Base-by-base conservation (phyloP, 2,888 invertebrate genomes). In the Pollenia labialis region DNA sequence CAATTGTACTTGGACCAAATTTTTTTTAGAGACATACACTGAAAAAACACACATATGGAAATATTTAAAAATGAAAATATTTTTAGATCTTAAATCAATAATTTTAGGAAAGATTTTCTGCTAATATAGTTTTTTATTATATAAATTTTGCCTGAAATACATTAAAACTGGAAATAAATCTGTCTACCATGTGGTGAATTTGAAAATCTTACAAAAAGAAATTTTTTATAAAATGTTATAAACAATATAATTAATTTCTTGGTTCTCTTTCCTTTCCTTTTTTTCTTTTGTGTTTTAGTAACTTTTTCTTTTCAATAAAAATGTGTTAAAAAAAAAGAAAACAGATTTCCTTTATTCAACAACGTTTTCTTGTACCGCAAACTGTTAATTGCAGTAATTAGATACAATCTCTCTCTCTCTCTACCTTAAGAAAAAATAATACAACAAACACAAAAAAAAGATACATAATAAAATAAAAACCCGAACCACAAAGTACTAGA, bases 321-420 rank as follows among this genome's bases (percentile, higher is more conserved):
- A 77, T 84, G 64, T 79, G n/a, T 71, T 77, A 40, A 52, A 74
- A 40, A 9, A 32, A 50, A 48, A 11, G 14, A 72, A 16, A 54
- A 54, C 10, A 50, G 10, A 79, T 69, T 56, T 52, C n/a, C 40
- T 52, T 64, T 7, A 42, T 46, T 23, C 42, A 74, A 48, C 44
- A 50, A 50, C 42, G 40, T 62, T 56, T 64, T 72, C 71, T 62
- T 62, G n/a, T 48, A 32, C 14, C 14, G 18, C 23, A 71, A 76
- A 64, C 66, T 81, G 58, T 48, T 71, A 77, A 64, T 48, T 66
- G 77, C 58, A 52, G 83, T 72, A 79, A 72, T 52, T 50, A 60
- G 50, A 72, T 66, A 77, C 75, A 60, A 32, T 11, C 10, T 46
- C 23, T 44, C 56, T 44, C 62, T 32, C 23, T 44, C 56, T 44